A percentile compares a stretch with the other conserved stretches of the same genome.
Evolutionary conservation across 2,797 vertebrate genomes (phyloP).

Genomic region (Aotus griseimembra): DNA sequence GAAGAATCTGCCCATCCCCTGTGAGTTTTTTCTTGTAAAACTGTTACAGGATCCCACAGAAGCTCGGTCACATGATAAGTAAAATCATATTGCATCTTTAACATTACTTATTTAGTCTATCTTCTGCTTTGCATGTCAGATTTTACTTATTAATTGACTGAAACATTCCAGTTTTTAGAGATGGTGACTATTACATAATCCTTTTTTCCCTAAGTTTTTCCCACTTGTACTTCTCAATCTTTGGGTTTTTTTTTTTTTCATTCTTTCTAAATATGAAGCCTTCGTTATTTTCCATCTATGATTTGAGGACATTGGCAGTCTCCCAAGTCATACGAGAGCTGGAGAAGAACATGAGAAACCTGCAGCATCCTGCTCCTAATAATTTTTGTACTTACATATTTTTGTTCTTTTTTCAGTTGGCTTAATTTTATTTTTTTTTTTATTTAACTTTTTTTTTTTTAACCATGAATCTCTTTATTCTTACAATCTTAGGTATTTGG

Average conservation of each 20-base stretch:
- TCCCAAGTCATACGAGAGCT: not conserved
- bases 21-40: not conserved
- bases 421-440: not conserved
- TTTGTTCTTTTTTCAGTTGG: slow-evolving; percentile 2
- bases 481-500: not conserved
- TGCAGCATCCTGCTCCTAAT: not conserved
- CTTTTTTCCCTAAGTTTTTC: not conserved
- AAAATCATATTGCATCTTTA: not conserved
- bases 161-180: not conserved
- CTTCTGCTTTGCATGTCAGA: not conserved
- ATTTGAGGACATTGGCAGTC: not conserved
- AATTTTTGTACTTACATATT: not conserved
- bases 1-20: not conserved
- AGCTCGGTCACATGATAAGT: not conserved
- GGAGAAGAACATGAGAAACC: not conserved
- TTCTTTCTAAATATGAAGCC: not conserved
- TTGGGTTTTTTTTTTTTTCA: not conserved
- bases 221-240: not conserved
- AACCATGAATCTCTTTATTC: not conserved
- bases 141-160: not conserved
- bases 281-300: not conserved
- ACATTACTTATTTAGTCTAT: not conserved
- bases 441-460: not conserved
- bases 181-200: not conserved
- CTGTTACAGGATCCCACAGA: accelerated